phyloP scores from a whole-genome alignment of 2,888 invertebrate species.

The Cenopis cana region DNA sequence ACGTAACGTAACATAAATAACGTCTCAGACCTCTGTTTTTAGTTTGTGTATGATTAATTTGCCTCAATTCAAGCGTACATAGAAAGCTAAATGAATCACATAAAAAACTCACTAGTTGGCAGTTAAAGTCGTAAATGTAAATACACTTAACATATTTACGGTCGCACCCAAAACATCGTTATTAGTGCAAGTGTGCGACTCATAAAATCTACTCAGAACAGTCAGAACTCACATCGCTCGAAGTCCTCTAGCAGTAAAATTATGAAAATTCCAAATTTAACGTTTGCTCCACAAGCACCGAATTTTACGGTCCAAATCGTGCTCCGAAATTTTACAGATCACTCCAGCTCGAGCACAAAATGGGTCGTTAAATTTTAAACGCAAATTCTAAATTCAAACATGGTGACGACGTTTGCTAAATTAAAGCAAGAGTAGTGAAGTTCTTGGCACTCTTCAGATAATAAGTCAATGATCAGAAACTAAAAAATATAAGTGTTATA shows the following conservation, averaged over 20 bases:
- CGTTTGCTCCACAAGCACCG: conserved; percentile 19
- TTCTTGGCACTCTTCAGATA: background rate
- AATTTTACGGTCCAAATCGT: conserved; percentile 39
- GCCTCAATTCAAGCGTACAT: background rate
- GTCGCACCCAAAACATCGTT: background rate
- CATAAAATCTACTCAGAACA: conserved; percentile 14
- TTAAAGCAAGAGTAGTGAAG: conserved; percentile 1
- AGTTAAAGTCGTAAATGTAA: background rate
- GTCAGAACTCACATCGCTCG: conserved; percentile 4
- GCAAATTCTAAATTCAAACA: conserved; percentile 35
- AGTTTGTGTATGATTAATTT: too few relatives aligned
- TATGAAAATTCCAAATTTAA: conserved; percentile 36
- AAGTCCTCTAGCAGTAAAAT: conserved; percentile 23
- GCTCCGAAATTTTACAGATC: conserved; percentile 41
- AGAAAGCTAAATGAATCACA: background rate
- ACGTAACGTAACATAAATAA: too few relatives aligned
- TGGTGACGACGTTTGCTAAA: conserved; percentile 25
- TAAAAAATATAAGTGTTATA: too few relatives aligned
- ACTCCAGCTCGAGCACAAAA: conserved; percentile 37
- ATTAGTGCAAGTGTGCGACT: background rate
- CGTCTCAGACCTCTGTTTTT: too few relatives aligned
- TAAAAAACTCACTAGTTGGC: background rate
- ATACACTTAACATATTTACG: background rate
- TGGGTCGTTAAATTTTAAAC: conserved; percentile 41
- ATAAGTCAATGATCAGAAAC: background rate